Base-by-base conservation (phyloP, 2,888 invertebrate genomes). In the Zaprionus obscuricornis region DNA sequence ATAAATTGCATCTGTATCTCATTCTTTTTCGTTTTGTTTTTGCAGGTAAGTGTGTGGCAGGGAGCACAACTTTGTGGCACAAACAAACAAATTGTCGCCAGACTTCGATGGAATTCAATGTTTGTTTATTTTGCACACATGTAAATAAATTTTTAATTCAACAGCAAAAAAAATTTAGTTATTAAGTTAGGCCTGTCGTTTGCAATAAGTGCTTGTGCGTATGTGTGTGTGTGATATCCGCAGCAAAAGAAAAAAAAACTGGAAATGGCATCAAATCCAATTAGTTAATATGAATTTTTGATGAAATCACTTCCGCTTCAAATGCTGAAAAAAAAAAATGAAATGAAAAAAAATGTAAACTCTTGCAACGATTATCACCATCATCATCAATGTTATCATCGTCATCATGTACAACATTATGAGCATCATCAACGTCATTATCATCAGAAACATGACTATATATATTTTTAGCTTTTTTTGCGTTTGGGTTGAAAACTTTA, bases 261-360 rank as follows among this genome's bases (percentile, higher is more conserved):
- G 18, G 56, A 69, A 76, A 65, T 55, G 74, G 66, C 76, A 68
- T 68, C 74, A 81, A 83, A 81, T 85, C 85, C 81, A 82, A 82
- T 82, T 85, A 85, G 85, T 84, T 84, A 81, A 76, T 83, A 81
- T 82, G 86, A 81, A 82, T 85, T 77, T 85, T 85, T 82, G 74
- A 82, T 82, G 82, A 83, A 82, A 85, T 85, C 81, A 71, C 71
- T 72, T 85, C 85, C 85, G 85, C 60, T 83, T 74, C 62, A 73
- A 75, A 85, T 82, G 66, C 62, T 59, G 60, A 73, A 66, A 56
- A 71, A 22, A 5, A 7, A 22, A 22, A 22, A 22, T 7, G 7
- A 22, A 34, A 10, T 47, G 62, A 43, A 57, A 60, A 40, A 60
- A 34, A 3, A 4, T 34, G 34, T 65, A 42, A 20, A 20, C 47